Conservation (phyloP, 2,113 vertebrate species). For the Atlantisia rogersi region DNA sequence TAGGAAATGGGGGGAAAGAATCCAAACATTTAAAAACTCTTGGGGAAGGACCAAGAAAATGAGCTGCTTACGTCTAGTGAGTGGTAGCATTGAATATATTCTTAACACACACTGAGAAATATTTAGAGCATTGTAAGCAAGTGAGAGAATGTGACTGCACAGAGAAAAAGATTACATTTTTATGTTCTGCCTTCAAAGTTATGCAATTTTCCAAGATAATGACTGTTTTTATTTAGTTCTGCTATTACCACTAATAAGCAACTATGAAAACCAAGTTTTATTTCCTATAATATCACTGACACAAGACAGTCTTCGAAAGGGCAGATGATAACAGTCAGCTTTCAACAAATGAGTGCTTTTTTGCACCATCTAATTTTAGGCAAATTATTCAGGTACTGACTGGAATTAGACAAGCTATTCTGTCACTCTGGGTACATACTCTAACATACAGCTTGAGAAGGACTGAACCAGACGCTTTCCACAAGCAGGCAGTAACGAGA, state of each 20-base stretch:
- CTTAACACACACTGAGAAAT: neutral
- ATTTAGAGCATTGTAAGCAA: neutral
- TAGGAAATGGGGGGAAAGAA: neutral
- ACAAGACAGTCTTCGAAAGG: neutral
- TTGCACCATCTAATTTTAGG: neutral
- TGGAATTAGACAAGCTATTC: neutral
- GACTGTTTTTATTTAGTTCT: neutral
- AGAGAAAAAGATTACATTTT: neutral
- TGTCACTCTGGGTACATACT: neutral
- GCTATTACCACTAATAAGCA: neutral
- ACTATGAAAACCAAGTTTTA: neutral
- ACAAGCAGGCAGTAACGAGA: neutral
- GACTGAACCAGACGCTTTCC: neutral
- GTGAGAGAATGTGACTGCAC: neutral
- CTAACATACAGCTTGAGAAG: neutral
- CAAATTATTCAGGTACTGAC: neutral
- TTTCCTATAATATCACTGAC: neutral
- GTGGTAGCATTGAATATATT: neutral
- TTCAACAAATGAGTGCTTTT: neutral
- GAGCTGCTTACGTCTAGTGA: neutral
- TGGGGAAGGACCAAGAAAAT: neutral
- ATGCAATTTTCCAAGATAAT: neutral
- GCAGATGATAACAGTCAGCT: neutral
- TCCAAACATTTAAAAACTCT: neutral
- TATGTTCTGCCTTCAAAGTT: neutral